Conservation (phyloP, 2,113 vertebrate species). For the Columba janthina region DNA sequence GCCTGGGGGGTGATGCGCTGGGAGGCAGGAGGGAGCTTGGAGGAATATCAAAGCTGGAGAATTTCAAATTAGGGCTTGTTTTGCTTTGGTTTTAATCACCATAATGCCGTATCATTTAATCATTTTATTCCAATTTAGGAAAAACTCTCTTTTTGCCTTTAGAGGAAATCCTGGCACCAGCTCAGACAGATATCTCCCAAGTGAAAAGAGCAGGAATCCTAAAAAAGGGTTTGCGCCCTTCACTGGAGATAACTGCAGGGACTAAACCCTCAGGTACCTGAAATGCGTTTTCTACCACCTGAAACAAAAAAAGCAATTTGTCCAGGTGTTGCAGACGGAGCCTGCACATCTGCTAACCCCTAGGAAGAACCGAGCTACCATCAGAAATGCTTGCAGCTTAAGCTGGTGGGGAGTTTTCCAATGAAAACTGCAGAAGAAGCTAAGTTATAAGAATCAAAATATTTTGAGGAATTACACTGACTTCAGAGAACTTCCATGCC, state of each 20-base stretch:
- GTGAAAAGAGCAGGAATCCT: neutral
- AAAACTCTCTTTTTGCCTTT: neutral
- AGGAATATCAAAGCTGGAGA: neutral
- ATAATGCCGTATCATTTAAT: neutral
- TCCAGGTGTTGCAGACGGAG: fast-evolving
- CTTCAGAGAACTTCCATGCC: neutral
- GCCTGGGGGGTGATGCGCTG: neutral
- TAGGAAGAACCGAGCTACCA: neutral
- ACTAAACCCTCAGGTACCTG: neutral
- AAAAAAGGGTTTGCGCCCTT: neutral
- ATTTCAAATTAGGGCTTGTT: neutral
- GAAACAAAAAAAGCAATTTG: neutral
- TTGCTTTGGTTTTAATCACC: neutral
- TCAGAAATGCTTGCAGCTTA: neutral
- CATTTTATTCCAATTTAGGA: neutral
- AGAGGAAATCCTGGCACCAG: neutral
- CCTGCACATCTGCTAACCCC: neutral
- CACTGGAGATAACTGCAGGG: neutral
- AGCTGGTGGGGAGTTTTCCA: neutral
- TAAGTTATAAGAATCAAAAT: neutral
- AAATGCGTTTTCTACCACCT: neutral
- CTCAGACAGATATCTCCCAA: neutral
- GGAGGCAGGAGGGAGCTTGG: neutral
- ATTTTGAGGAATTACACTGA: neutral
- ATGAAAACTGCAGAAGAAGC: fast-evolving